phyloP scores from a whole-genome alignment of 2,113 vertebrate species.

The Gambusia holbrooki region DNA sequence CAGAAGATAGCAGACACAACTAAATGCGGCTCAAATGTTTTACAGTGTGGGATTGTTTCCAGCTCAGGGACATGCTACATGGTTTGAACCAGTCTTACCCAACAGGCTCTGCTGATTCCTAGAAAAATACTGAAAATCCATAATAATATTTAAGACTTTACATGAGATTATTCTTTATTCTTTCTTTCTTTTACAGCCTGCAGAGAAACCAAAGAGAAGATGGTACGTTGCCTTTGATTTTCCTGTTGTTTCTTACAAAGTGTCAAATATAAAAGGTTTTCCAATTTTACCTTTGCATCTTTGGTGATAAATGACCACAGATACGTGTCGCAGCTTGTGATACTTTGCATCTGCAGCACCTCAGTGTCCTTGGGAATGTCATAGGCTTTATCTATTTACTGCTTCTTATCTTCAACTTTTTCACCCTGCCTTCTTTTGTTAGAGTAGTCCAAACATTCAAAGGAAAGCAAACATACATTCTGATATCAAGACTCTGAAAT shows the following conservation, averaged over 20 bases:
- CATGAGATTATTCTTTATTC: background rate
- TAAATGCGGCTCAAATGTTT: no score
- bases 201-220: slow-evolving; percentile 41
- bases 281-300: no score
- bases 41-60: background rate
- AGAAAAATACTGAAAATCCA: no score
- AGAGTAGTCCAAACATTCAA: background rate
- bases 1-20: no score
- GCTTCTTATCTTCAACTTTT: slow-evolving; percentile 17
- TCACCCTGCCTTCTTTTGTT: background rate
- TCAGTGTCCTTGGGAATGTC: background rate
- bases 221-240: slow-evolving; percentile 63
- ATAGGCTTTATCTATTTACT: slow-evolving; percentile 22
- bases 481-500: background rate
- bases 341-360: background rate
- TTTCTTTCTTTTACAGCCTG: slow-evolving; percentile 50
- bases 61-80: background rate
- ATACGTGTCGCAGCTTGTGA: background rate
- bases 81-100: no score
- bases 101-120: no score
- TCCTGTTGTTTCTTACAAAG: background rate
- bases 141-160: background rate
- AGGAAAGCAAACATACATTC: no score
- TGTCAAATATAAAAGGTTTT: background rate
- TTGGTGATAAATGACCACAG: background rate